Evolutionary conservation across 2,113 vertebrate species (phyloP).

Genomic region (Lepus americanus): DNA sequence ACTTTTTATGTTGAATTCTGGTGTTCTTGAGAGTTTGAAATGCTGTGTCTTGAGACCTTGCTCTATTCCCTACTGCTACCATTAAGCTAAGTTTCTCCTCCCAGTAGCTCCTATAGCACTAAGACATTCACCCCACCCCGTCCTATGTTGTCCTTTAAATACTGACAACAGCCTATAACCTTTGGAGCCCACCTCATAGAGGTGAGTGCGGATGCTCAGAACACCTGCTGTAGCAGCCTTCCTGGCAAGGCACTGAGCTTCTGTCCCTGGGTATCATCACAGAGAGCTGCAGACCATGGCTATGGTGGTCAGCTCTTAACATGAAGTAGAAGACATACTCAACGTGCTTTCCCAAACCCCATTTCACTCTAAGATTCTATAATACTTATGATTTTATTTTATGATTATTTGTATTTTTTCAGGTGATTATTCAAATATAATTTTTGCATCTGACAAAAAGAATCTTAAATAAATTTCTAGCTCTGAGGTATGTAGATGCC

Average conservation of each 20-base stretch:
- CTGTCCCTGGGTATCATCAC: not conserved
- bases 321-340: not conserved
- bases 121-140: rapidly evolving
- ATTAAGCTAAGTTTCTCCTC: not conserved
- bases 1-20: not conserved
- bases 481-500: not conserved
- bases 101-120: not conserved
- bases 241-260: not conserved
- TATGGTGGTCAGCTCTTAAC: not conserved
- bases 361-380: not conserved
- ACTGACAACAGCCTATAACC: not conserved
- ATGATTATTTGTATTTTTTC: not conserved
- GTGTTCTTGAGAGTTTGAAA: not conserved
- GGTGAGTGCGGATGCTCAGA: not conserved
- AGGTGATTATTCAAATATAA: not conserved
- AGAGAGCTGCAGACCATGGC: not conserved
- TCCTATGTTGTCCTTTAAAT: not conserved
- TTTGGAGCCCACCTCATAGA: not conserved
- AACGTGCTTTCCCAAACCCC: not conserved
- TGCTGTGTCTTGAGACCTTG: not conserved
- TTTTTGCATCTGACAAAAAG: not conserved
- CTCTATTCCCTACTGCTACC: not conserved
- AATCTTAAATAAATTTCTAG: conserved; percentile 1
- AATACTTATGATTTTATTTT: conserved; percentile 2
- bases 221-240: not conserved